These are phyloP conservation scores for Bathynomus jamesi DNA, from an alignment of 1,140 invertebrate genomes.

Conservation along the genomic window DNA sequence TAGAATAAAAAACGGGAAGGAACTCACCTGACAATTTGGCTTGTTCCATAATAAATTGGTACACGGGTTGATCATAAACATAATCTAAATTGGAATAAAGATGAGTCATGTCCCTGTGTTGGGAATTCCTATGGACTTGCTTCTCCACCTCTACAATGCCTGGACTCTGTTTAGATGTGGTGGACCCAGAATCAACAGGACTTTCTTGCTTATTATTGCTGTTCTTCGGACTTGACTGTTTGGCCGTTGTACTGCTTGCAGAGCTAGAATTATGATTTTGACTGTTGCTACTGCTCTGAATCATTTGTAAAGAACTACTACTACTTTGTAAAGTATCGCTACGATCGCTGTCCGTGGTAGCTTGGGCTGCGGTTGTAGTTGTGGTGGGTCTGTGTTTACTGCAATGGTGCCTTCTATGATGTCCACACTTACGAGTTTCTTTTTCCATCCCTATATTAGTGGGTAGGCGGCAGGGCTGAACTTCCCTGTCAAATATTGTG, in stretches of 20 bases:
- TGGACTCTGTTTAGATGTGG: not conserved
- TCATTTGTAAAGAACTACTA: constrained; percentile 24
- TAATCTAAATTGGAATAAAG: constrained; percentile 34
- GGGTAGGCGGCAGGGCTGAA: not conserved
- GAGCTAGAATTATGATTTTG: constrained; percentile 22
- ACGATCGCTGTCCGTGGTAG: constrained; percentile 29
- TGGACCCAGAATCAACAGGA: not conserved
- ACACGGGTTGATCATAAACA: constrained; percentile 49
- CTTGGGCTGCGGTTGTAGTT: constrained; percentile 5
- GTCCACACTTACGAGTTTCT: constrained; percentile 8
- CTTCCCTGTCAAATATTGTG: constrained; percentile 6
- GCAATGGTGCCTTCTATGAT: constrained; percentile 19
- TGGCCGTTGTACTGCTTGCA: constrained; percentile 24
- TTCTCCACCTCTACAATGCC: not conserved
- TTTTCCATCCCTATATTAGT: constrained; percentile 2
- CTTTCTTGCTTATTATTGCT: constrained; percentile 12
- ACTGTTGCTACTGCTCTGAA: constrained; percentile 25
- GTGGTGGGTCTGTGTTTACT: constrained; percentile 13
- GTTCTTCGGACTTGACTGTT: constrained; percentile 21
- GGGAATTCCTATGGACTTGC: constrained; percentile 4
- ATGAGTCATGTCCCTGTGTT: constrained; percentile 32
- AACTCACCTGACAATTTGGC: constrained; percentile 41
- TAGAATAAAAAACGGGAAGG: not conserved
- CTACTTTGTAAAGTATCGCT: constrained; percentile 31
- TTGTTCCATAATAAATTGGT: constrained; percentile 80